A percentile compares a stretch with the other conserved stretches of the same genome.
Conservation (phyloP, 1,140 invertebrate genomes). For the Drosophila asahinai region DNA sequence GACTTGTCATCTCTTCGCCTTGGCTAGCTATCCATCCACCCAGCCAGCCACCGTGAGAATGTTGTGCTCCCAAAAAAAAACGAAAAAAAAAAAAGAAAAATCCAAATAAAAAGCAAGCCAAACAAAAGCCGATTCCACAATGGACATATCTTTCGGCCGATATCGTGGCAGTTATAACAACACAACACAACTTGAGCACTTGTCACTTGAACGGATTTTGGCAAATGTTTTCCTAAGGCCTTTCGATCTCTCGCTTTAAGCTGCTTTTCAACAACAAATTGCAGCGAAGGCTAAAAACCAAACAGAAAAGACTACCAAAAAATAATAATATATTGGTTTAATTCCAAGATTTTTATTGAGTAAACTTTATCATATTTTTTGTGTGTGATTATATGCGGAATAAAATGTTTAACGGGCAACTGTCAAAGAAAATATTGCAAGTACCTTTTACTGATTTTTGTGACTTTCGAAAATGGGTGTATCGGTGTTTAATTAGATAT, state of each 20-base stretch:
- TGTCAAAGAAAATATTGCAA: neutral
- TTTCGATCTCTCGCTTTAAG: constrained; percentile 64
- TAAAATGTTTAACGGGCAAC: constrained; percentile 6
- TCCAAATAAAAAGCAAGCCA: constrained; percentile 25
- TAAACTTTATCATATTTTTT: constrained; percentile 18
- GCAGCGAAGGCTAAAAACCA: constrained; percentile 37
- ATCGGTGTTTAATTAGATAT: constrained; percentile 8
- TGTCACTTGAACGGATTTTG: constrained; percentile 70
- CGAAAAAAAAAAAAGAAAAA: constrained; percentile 26
- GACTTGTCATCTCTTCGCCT: constrained; percentile 73
- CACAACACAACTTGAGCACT: constrained; percentile 53
- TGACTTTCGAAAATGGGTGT: neutral
- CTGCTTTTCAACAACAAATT: constrained; percentile 58
- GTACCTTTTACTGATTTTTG: neutral
- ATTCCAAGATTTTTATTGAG: constrained; percentile 31
- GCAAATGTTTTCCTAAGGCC: constrained; percentile 78
- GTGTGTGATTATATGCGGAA: constrained; percentile 5
- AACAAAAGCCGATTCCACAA: constrained; percentile 57
- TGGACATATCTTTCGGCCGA: constrained; percentile 46
- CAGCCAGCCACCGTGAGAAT: constrained; percentile 76
- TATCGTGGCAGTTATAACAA: constrained; percentile 56
- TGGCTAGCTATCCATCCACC: constrained; percentile 52
- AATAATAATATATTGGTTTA: constrained; percentile 23
- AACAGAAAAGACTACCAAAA: constrained; percentile 20
- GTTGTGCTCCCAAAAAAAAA: constrained; percentile 61